Base-by-base conservation (phyloP, 2,797 vertebrate species). In the Phrynocephalus vlangalii region DNA sequence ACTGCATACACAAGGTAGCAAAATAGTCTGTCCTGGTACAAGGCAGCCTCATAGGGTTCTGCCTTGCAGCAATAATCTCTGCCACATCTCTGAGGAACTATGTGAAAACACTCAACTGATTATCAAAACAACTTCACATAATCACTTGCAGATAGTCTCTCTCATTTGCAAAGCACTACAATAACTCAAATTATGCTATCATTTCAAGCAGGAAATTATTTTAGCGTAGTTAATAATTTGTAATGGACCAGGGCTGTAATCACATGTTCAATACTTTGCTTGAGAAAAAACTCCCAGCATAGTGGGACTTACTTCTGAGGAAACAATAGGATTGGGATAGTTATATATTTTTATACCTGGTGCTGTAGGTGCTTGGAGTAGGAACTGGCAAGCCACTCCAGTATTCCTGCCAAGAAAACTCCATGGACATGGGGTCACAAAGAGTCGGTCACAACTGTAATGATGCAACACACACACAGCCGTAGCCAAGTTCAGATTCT, bases 401-500 rank as follows among this genome's bases (percentile, higher is more conserved):
- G 38, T 44, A 44, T 44, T 44, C 38, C 38, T 44, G 38, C 38
- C 38, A 44, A 44, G 38, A 44, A 44, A 44, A 44, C 38, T 44
- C 38, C 38, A 44, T 44, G 38, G 38, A 44, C 38, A 44, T 44
- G 38, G 38, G 38, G 38, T 44, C 38, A 44, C 38, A 44, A 44
- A 44, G 38, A 44, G 38, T 44, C 38, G 3, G 38, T 44, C 38
- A 44, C 38, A 44, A 44, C 38, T 44, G 38, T 44, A 44, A 44
- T 44, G 38, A 44, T 44, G 38, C 38, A 44, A 44, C 38, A 44
- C 38, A 44, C 38, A 44, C 38, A 44, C 38, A 44, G 38, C 15
- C 18, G 76, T 8, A 33, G 67, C 72, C 30, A 86, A 70, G 85
- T 70, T 89, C 88, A 85, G 77, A 73, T 86, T 1, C 0, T 13